Percentiles rank a stretch among this genome's conserved stretches.
Conservation (phyloP, 2,797 vertebrate species). For the Furcifer pardalis region DNA sequence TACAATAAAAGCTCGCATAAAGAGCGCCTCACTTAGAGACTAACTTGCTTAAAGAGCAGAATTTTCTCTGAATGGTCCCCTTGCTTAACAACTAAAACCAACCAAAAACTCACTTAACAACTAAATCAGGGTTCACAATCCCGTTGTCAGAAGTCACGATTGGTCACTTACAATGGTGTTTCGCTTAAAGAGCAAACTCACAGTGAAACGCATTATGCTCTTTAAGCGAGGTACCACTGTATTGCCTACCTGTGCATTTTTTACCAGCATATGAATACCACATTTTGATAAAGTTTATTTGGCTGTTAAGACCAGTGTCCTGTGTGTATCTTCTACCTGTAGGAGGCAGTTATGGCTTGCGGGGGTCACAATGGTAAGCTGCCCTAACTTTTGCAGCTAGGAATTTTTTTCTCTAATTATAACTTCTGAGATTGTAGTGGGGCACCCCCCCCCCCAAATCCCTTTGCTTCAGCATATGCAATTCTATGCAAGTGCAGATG, state of each 20-base stretch:
- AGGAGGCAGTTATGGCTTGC: neutral
- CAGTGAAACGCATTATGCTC: too few species aligned
- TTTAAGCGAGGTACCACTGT: too few species aligned
- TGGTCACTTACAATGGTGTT: too few species aligned
- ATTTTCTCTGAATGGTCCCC: too few species aligned
- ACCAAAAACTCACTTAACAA: too few species aligned
- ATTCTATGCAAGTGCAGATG: neutral
- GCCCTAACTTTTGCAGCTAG: neutral
- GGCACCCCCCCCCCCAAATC: neutral
- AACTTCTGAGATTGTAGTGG: neutral
- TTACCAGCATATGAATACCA: neutral
- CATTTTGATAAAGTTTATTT: neutral
- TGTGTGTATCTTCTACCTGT: neutral
- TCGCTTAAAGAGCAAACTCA: too few species aligned
- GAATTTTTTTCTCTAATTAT: neutral
- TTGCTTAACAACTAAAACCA: too few species aligned
- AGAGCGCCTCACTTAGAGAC: too few species aligned
- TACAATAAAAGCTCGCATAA: too few species aligned
- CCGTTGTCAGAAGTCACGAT: too few species aligned
- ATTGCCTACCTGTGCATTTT: neutral
- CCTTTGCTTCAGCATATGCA: neutral
- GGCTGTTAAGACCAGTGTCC: neutral
- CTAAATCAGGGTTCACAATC: too few species aligned
- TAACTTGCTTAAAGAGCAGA: too few species aligned
- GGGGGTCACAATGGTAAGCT: neutral